Conservation (phyloP, 2,888 invertebrate species). For the Trichogramma dendrolimi region DNA sequence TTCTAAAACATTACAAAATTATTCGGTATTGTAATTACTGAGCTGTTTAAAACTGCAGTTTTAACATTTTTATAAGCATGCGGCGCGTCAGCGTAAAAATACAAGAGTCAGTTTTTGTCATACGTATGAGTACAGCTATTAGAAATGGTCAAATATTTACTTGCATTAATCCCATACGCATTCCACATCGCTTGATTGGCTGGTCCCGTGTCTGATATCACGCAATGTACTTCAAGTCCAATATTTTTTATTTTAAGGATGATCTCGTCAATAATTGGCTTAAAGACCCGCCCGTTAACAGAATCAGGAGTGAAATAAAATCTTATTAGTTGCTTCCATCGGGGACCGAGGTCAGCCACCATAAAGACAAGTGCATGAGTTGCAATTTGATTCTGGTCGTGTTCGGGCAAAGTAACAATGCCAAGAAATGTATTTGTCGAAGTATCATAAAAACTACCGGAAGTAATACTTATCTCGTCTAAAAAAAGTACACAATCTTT, state of each 20-base stretch:
- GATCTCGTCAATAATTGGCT: slow-evolving; percentile 30
- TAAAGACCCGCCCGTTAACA: slow-evolving; percentile 29
- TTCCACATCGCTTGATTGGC: slow-evolving; percentile 34
- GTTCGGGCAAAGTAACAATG: slow-evolving; percentile 15
- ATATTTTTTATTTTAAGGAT: slow-evolving; percentile 29
- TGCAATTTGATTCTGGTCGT: slow-evolving; percentile 23
- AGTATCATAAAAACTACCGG: slow-evolving; percentile 17
- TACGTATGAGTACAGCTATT: neutral
- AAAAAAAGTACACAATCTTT: slow-evolving; percentile 24
- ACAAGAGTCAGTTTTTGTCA: neutral
- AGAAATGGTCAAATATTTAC: neutral
- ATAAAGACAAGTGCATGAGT: slow-evolving; percentile 37
- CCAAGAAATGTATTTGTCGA: slow-evolving; percentile 14
- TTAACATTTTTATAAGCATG: slow-evolving; percentile 3
- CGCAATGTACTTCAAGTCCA: slow-evolving; percentile 31
- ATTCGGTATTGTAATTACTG: neutral
- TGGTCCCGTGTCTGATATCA: slow-evolving; percentile 37
- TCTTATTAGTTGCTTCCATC: slow-evolving; percentile 38
- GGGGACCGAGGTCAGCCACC: slow-evolving; percentile 32
- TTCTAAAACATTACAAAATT: neutral
- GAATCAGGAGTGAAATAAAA: slow-evolving; percentile 36
- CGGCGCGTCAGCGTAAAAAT: neutral
- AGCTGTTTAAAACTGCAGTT: neutral
- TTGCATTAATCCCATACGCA: slow-evolving; percentile 26
- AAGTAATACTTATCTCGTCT: slow-evolving; percentile 29